Evolutionary conservation across 2,888 invertebrate species (phyloP).

Genomic region (Tiliacea aurago): DNA sequence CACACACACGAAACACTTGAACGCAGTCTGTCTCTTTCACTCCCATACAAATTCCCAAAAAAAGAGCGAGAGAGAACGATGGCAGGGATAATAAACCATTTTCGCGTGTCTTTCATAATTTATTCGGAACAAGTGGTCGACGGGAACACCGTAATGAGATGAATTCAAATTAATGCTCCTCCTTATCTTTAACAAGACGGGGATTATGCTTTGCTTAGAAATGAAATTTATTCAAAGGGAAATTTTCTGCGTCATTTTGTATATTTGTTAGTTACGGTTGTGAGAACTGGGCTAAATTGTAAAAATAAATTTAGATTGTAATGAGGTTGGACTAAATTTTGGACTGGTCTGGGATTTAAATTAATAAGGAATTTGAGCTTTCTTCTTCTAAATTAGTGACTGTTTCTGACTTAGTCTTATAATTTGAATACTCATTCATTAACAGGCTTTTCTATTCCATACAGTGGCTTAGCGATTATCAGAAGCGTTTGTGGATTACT

Average conservation of each 20-base stretch:
- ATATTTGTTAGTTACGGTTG: slow-evolving; percentile 61
- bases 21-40: slow-evolving; percentile 45
- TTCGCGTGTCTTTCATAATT: slow-evolving; percentile 75
- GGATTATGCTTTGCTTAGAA: slow-evolving; percentile 77
- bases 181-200: slow-evolving; percentile 76
- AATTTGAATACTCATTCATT: slow-evolving; percentile 13
- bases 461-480: not conserved
- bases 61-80: slow-evolving; percentile 49
- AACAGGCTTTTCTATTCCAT: not conserved
- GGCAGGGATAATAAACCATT: slow-evolving; percentile 73
- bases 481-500: not conserved
- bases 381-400: not conserved
- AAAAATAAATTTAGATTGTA: slow-evolving; percentile 52
- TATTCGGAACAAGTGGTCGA: slow-evolving; percentile 75
- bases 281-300: slow-evolving; percentile 39
- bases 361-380: slow-evolving; percentile 26
- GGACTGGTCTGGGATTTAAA: slow-evolving; percentile 22
- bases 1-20: slow-evolving; percentile 52
- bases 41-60: slow-evolving; percentile 35
- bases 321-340: slow-evolving; percentile 27
- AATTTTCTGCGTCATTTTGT: slow-evolving; percentile 68
- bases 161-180: slow-evolving; percentile 78
- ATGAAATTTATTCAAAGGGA: slow-evolving; percentile 73
- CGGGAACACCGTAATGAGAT: slow-evolving; percentile 75
- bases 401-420: not conserved